These are phyloP conservation scores for Styela plicata DNA, from an alignment of 23 tunicate species.

Conservation along the genomic window DNA sequence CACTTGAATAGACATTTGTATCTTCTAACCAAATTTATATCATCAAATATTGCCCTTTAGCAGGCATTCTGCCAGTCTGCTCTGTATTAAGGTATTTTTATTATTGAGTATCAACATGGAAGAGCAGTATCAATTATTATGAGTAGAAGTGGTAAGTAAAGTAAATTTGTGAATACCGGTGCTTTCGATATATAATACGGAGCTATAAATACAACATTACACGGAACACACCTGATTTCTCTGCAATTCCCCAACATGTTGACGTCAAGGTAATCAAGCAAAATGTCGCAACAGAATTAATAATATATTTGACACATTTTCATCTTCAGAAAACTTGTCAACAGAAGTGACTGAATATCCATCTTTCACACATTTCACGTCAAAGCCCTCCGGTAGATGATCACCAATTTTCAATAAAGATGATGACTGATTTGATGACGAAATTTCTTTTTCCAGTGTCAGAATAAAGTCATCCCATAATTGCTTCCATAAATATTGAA, in stretches of 20 bases:
- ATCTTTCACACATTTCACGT: background rate
- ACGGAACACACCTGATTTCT: no score
- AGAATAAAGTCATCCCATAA: constrained; percentile 27
- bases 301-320: constrained; percentile 20
- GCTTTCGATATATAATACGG: no score
- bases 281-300: constrained; percentile 67
- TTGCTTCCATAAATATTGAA: no score
- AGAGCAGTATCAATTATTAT: background rate
- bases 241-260: constrained; percentile 54
- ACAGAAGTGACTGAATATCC: background rate
- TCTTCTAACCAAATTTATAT: no score
- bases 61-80: no score
- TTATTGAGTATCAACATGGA: background rate
- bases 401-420: constrained; percentile 10
- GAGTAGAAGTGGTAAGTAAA: no score
- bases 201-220: no score
- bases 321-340: background rate
- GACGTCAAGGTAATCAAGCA: constrained; percentile 96
- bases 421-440: background rate
- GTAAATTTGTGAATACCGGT: no score
- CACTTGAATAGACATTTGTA: no score
- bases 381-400: background rate
- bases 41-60: no score
- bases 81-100: no score
- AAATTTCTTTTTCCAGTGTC: constrained; percentile 8